These are phyloP conservation scores for Chironomus striatipennis DNA, from an alignment of 1,140 invertebrate species.

Conservation along the genomic window DNA sequence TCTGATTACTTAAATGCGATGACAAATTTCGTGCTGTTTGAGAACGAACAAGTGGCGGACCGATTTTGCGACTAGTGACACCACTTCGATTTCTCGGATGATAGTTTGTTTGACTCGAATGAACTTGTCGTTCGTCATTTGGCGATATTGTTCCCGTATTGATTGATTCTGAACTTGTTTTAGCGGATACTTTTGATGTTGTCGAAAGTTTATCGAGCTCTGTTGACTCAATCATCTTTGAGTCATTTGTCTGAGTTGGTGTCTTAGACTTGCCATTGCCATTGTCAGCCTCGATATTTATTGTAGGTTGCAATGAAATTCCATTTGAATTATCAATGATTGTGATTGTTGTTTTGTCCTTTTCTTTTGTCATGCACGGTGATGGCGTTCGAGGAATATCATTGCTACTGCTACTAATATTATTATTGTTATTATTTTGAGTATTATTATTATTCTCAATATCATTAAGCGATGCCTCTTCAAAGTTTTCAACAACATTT, in stretches of 20 bases:
- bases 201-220: background rate
- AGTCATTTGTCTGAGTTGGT: background rate
- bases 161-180: background rate
- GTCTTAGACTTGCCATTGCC: background rate
- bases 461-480: background rate
- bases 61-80: background rate
- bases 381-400: conserved; percentile 21
- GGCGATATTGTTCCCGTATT: background rate
- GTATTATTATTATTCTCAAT: background rate
- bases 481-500: background rate
- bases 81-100: conserved; percentile 11
- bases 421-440: conserved; percentile 21
- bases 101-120: conserved; percentile 4
- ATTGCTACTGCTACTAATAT: background rate
- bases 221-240: background rate
- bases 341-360: background rate
- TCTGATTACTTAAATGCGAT: background rate
- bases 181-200: background rate
- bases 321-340: conserved; percentile 6
- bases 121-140: conserved; percentile 17
- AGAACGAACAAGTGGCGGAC: conserved; percentile 17
- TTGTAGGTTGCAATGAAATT: background rate
- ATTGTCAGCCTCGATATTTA: background rate
- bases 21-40: conserved; percentile 25
- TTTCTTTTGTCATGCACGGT: background rate